Conservation (phyloP, 2,113 vertebrate species). For the Oceanites oceanicus region DNA sequence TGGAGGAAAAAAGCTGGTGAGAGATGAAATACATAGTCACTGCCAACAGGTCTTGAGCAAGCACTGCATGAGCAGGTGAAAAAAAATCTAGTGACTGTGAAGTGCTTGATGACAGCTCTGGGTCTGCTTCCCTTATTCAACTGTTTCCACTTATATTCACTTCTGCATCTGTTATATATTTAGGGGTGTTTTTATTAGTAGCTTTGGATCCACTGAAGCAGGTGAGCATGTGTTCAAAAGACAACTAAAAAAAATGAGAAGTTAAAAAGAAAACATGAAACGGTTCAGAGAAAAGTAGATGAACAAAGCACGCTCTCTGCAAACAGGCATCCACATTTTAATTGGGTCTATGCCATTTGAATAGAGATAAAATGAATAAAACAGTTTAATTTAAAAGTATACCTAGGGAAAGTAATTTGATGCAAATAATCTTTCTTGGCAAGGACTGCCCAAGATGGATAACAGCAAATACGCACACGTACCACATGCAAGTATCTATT, state of each 20-base stretch:
- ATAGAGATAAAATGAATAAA: not conserved
- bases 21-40: conserved; percentile 47
- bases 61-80: conserved; percentile 39
- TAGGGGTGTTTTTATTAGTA: conserved; percentile 41
- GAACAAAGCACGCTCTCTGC: not conserved
- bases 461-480: not conserved
- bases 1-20: not conserved
- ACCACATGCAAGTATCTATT: not conserved
- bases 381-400: not conserved
- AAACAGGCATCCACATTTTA: not conserved
- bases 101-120: conserved; percentile 64
- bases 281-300: not conserved
- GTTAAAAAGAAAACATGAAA: not conserved
- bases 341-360: not conserved
- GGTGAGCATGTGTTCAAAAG: conserved; percentile 17
- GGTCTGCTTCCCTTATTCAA: conserved; percentile 49
- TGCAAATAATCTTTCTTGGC: not conserved
- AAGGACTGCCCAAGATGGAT: not conserved
- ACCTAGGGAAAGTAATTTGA: not conserved
- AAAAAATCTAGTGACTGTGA: conserved; percentile 69
- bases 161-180: conserved; percentile 67
- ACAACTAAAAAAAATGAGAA: not conserved
- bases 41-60: conserved; percentile 33
- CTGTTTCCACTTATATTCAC: conserved; percentile 71
- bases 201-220: conserved; percentile 18